Base-by-base conservation (phyloP, 2,113 vertebrate genomes). In the Vombatus ursinus region DNA sequence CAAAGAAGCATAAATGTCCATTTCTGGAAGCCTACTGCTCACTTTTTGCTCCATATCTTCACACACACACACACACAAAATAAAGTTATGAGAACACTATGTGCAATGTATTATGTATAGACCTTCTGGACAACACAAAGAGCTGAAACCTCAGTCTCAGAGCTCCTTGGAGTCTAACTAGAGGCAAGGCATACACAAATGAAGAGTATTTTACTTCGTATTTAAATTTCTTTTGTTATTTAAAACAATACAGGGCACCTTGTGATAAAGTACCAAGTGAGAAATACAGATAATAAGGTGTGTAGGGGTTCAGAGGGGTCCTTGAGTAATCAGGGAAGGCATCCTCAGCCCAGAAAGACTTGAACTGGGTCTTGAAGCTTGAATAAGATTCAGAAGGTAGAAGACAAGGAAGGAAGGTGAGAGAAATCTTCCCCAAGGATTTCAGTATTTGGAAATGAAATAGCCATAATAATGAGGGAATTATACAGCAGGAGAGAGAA, bases 401-500 rank as follows among this genome's bases (percentile, higher is more conserved):
- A 84, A 92, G 54, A 68, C 22, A 25, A 91, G n/a, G 54, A 68
- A n/a, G 1, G n/a, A 77, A 77, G 14, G 94, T 91, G 50, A 52
- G 93, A 94, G 28, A 84, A 44, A 91, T 4, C 22, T 54, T 91
- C 53, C 0, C 22, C 68, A 96, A 96, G 84, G 5, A 93, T 61
- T 50, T n/a, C 11, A 68, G 37, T 91, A 95, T 68, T n/a, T 57
- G 23, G 84, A 53, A 94, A 68, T 84, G 51, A 92, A 91, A 28
- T 90, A 57, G 37, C 50, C 93, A 68, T 10, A 25, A 48, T 51
- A 92, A 84, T 84, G 16, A 84, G 68, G 37, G n/a, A 44, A 44
- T 84, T 84, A 84, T 84, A 44, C 16, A 44, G 68, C 19, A 84
- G n/a, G 37, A n/a, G 57, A 89, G 26, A 90, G 50, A 96, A 91